phyloP scores from a whole-genome alignment of 2,888 invertebrate genomes.

The Coleophora deauratella region DNA sequence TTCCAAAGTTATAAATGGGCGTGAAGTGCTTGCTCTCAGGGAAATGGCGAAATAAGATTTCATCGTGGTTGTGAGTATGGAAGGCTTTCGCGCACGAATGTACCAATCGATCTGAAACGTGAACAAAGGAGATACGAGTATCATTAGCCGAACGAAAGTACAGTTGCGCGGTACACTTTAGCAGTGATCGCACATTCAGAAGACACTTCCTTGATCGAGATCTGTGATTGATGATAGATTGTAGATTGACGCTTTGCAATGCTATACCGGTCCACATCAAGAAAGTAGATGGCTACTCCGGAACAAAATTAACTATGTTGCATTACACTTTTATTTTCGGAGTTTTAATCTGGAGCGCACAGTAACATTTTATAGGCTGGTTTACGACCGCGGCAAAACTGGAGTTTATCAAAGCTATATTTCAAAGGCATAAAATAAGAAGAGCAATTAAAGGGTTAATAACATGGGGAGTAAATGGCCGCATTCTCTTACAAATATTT shows the following conservation, averaged over 20 bases:
- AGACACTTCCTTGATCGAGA: conserved; percentile 41
- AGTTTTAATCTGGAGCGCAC: conserved; percentile 34
- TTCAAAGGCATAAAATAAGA: conserved; percentile 59
- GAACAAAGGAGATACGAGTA: conserved; percentile 66
- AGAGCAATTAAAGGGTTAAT: conserved; percentile 63
- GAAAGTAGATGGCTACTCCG: conserved; percentile 28
- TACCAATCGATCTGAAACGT: conserved; percentile 61
- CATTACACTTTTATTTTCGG: conserved; percentile 25
- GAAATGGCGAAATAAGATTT: conserved; percentile 1
- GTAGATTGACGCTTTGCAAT: conserved; percentile 11
- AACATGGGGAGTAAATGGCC: conserved; percentile 53
- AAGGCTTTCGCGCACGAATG: conserved; percentile 31
- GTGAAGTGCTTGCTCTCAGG: neutral
- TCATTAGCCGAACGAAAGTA: conserved; percentile 39
- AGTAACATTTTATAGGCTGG: conserved; percentile 35
- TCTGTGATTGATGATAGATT: conserved; percentile 20
- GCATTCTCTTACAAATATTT: conserved; percentile 60
- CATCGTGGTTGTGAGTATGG: conserved; percentile 9
- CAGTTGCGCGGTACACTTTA: conserved; percentile 56
- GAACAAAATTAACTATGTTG: conserved; percentile 40
- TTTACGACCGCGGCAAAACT: conserved; percentile 48
- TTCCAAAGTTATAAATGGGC: neutral
- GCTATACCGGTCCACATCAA: conserved; percentile 40
- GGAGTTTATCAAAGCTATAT: conserved; percentile 52
- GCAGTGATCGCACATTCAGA: conserved; percentile 40